Evolutionary conservation across 2,888 invertebrate species (phyloP).

Genomic region (Acleris sparsana): DNA sequence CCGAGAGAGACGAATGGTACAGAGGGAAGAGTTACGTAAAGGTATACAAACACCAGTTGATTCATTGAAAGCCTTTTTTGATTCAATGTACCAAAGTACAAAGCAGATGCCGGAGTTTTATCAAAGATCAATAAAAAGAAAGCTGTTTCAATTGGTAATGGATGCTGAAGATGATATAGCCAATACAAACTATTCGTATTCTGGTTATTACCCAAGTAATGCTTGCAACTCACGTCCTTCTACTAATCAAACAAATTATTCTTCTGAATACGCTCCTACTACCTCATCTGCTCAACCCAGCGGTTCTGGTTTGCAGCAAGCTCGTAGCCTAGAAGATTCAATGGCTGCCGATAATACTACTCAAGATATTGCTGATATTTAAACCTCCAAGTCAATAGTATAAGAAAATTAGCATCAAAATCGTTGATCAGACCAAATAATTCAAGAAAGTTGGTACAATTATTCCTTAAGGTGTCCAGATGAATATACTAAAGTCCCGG

Average conservation of each 20-base stretch:
- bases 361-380: conserved; percentile 33
- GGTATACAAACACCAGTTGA: conserved; percentile 38
- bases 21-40: conserved; percentile 40
- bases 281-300: conserved; percentile 29
- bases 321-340: conserved; percentile 38
- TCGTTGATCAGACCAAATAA: too few relatives aligned
- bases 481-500: too few relatives aligned
- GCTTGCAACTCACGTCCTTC: conserved; percentile 36
- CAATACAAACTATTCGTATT: conserved; percentile 39
- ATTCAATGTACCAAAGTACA: conserved; percentile 41
- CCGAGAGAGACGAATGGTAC: conserved; percentile 34
- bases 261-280: conserved; percentile 30
- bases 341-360: conserved; percentile 36
- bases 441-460: too few relatives aligned
- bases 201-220: conserved; percentile 34
- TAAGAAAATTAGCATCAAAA: too few relatives aligned
- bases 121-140: conserved; percentile 42
- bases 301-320: conserved; percentile 39
- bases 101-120: conserved; percentile 36
- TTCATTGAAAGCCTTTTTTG: conserved; percentile 39
- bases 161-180: conserved; percentile 41
- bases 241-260: conserved; percentile 34
- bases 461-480: too few relatives aligned
- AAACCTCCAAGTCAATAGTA: too few relatives aligned
- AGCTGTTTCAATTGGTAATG: neutral